A percentile compares a stretch with the other conserved stretches of the same genome.
These are phyloP conservation scores for Drosophila bunnanda DNA, from an alignment of 2,888 invertebrate genomes.

Conservation along the genomic window DNA sequence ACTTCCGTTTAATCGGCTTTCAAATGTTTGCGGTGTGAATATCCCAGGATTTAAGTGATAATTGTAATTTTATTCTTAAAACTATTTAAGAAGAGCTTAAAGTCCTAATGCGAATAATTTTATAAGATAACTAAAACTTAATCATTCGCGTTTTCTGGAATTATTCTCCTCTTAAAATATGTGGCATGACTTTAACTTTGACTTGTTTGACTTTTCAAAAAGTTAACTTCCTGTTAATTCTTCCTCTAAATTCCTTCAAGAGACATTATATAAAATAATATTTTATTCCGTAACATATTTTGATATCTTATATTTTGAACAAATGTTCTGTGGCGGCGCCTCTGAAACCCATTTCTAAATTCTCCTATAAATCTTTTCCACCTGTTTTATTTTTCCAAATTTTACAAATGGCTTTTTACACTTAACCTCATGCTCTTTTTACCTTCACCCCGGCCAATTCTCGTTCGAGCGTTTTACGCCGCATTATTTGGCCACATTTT, in stretches of 20 bases:
- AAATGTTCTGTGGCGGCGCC: too few species aligned
- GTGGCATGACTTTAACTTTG: too few species aligned
- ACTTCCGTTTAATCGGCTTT: not conserved
- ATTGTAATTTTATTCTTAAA: too few species aligned
- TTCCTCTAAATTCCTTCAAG: not conserved
- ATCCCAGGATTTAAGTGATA: not conserved
- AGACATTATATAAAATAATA: not conserved
- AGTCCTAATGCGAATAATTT: not conserved
- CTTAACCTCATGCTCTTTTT: constrained; percentile 22
- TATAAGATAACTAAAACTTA: not conserved
- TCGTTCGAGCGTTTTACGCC: constrained; percentile 61
- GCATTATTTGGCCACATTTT: constrained; percentile 55
- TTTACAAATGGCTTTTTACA: constrained; percentile 19
- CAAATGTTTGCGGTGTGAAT: not conserved
- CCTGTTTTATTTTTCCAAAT: constrained; percentile 8
- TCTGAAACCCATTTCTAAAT: constrained; percentile 1
- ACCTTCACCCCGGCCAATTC: constrained; percentile 17
- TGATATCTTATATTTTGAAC: not conserved
- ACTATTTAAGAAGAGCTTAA: not conserved
- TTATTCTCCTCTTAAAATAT: not conserved
- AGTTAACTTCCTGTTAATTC: not conserved
- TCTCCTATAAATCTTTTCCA: constrained; percentile 9
- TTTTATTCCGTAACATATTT: not conserved
- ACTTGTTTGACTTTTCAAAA: not conserved
- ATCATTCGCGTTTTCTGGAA: not conserved